These are phyloP conservation scores for Semicossyphus pulcher DNA, from an alignment of 2,113 vertebrate genomes.

Conservation along the genomic window DNA sequence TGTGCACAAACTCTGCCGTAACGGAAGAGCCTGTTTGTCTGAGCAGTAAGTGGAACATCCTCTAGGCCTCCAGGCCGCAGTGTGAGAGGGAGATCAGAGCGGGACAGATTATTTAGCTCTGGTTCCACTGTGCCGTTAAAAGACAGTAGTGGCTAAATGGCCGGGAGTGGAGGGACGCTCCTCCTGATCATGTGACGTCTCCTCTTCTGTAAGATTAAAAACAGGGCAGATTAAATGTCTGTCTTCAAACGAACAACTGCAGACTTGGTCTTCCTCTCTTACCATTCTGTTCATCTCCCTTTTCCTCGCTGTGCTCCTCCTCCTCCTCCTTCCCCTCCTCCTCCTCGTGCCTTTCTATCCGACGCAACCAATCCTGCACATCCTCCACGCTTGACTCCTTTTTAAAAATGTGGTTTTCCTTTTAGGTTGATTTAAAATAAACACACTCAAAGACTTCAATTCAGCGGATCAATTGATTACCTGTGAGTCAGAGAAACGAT, in stretches of 20 bases:
- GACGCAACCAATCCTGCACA: slow-evolving; percentile 54
- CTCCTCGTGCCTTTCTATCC: slow-evolving; percentile 53
- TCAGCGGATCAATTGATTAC: slow-evolving; percentile 26
- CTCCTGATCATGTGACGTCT: slow-evolving; percentile 50
- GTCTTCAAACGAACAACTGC: not conserved
- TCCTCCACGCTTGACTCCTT: slow-evolving; percentile 70
- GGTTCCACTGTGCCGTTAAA: slow-evolving; percentile 38
- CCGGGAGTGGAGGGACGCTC: slow-evolving; percentile 52
- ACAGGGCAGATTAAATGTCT: not conserved
- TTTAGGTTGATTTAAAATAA: not conserved
- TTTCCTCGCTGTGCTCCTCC: slow-evolving; percentile 48
- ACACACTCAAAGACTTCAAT: not conserved
- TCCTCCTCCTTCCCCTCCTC: slow-evolving; percentile 53
- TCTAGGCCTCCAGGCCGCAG: slow-evolving; percentile 44
- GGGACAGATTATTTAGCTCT: slow-evolving; percentile 33
- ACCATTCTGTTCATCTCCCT: slow-evolving; percentile 53
- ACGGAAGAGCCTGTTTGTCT: slow-evolving; percentile 77
- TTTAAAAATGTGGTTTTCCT: not conserved
- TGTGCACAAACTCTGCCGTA: slow-evolving; percentile 72
- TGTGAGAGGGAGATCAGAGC: slow-evolving; percentile 15
- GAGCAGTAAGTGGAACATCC: slow-evolving; percentile 53
- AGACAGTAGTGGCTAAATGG: slow-evolving; percentile 55
- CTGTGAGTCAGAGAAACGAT: slow-evolving; percentile 76
- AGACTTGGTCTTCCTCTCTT: slow-evolving; percentile 31
- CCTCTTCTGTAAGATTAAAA: slow-evolving; percentile 56